These are phyloP conservation scores for Orgyia antiqua DNA, from an alignment of 2,888 invertebrate species.

Conservation along the genomic window DNA sequence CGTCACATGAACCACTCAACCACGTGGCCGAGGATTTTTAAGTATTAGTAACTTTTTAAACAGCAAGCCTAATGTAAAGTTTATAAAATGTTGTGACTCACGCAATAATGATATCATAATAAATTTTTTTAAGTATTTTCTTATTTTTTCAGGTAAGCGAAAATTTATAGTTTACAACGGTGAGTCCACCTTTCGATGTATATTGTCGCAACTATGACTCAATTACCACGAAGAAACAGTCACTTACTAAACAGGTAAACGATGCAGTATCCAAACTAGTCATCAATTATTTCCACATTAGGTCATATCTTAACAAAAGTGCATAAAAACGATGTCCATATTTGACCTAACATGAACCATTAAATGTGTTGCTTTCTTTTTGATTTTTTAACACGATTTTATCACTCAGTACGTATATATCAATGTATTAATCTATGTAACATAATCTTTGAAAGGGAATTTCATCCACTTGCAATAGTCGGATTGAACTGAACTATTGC, in stretches of 20 bases:
- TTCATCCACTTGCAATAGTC: too few relatives aligned
- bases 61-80: too few relatives aligned
- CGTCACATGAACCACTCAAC: too few relatives aligned
- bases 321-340: neutral
- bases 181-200: slow-evolving; percentile 32
- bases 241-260: slow-evolving; percentile 33
- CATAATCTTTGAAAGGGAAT: too few relatives aligned
- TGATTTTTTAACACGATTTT: too few relatives aligned
- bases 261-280: slow-evolving; percentile 17
- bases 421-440: too few relatives aligned
- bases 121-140: slow-evolving; percentile 8
- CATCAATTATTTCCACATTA: slow-evolving; percentile 22
- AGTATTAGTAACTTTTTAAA: too few relatives aligned
- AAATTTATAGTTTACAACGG: slow-evolving; percentile 24
- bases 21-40: too few relatives aligned
- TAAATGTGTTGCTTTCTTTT: too few relatives aligned
- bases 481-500: too few relatives aligned
- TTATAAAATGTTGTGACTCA: slow-evolving; percentile 44
- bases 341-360: neutral
- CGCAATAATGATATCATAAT: slow-evolving; percentile 25
- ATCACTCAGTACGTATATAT: too few relatives aligned
- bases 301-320: slow-evolving; percentile 15
- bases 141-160: slow-evolving; percentile 31
- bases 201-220: slow-evolving; percentile 27
- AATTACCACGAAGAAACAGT: slow-evolving; percentile 29